These are phyloP conservation scores for Drosophila seclusa DNA, from an alignment of 2,888 invertebrate genomes.

Conservation along the genomic window DNA sequence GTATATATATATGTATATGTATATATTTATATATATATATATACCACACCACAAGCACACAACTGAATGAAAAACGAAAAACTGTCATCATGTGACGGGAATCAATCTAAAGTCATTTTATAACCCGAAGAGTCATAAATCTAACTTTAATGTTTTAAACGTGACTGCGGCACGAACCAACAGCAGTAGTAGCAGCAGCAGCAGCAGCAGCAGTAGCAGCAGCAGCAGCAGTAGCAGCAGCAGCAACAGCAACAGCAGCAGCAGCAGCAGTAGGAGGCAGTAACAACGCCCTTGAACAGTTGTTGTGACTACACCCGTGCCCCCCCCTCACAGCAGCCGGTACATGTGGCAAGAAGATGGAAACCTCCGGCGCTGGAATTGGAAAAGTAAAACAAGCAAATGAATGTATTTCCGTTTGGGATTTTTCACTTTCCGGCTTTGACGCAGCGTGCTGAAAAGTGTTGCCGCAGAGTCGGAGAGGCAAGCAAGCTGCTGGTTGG, in stretches of 20 bases:
- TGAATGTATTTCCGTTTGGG: conserved; percentile 82
- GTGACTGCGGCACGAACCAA: conserved; percentile 80
- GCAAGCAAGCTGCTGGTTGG: neutral
- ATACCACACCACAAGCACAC: conserved; percentile 1
- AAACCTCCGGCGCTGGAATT: conserved; percentile 70
- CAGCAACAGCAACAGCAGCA: conserved; percentile 24
- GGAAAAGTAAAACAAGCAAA: conserved; percentile 81
- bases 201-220: too few relatives aligned
- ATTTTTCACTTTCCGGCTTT: conserved; percentile 80
- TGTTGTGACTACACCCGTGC: neutral
- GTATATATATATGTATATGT: neutral
- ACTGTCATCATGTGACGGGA: conserved; percentile 83
- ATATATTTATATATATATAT: neutral
- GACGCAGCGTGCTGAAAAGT: conserved; percentile 63
- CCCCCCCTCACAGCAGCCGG: neutral
- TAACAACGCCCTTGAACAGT: conserved; percentile 44
- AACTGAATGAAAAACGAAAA: conserved; percentile 68
- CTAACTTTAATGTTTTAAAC: conserved; percentile 83
- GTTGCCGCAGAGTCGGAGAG: conserved; percentile 50
- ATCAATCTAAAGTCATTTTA: conserved; percentile 84
- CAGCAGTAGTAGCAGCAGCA: conserved; percentile 21
- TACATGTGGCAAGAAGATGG: conserved; percentile 31
- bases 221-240: too few relatives aligned
- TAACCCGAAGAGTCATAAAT: conserved; percentile 84
- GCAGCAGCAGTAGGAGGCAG: neutral